These are phyloP conservation scores for Pangasianodon hypophthalmus DNA, from an alignment of 2,113 vertebrate species.

Conservation along the genomic window DNA sequence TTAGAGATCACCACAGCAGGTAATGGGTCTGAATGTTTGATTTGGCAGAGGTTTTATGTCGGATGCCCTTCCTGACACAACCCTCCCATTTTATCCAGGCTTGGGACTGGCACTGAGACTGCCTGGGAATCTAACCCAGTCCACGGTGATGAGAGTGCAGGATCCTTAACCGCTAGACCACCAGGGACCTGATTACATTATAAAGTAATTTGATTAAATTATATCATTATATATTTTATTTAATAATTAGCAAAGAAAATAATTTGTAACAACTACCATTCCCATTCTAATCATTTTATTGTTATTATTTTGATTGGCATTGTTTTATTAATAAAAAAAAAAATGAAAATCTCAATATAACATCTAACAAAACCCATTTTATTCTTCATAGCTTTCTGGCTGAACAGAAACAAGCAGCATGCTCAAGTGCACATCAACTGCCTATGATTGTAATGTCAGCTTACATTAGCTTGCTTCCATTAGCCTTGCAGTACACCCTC, in stretches of 20 bases:
- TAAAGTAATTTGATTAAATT: neutral
- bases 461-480: slow-evolving; percentile 64
- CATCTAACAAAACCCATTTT: neutral
- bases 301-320: neutral
- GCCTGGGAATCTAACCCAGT: too few species aligned
- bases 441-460: slow-evolving; percentile 52
- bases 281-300: neutral
- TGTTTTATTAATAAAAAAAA: neutral
- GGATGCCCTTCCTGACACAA: too few species aligned
- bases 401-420: slow-evolving; percentile 25
- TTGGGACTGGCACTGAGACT: too few species aligned
- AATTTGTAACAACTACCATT: neutral
- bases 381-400: neutral
- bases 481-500: slow-evolving; percentile 62
- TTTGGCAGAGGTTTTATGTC: too few species aligned
- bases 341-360: neutral
- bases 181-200: too few species aligned
- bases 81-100: too few species aligned
- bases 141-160: too few species aligned
- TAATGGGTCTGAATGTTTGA: too few species aligned
- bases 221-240: neutral
- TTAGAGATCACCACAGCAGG: too few species aligned
- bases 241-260: neutral
- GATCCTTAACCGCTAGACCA: too few species aligned
- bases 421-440: slow-evolving; percentile 20